Evolutionary conservation across 2,888 invertebrate genomes (phyloP), one percentile per base, ranked within the genome.

Genomic region (Cephus runcator): DNA sequence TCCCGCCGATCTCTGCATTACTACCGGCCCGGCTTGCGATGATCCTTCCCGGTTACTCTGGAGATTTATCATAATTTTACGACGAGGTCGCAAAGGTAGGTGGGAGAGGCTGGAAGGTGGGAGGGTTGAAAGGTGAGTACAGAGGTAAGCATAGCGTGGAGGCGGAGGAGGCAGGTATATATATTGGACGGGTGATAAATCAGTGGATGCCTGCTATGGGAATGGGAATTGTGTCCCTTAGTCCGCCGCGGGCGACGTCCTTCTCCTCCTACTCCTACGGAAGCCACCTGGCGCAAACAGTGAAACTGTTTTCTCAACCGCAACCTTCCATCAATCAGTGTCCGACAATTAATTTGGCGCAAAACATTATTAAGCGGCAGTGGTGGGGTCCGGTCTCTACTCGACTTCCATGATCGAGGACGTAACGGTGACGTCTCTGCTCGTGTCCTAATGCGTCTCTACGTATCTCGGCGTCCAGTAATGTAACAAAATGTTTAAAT

Each of bases 11-110:
- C 80, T 78, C 75, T 76, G 69, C 31, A 69, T 75, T 71, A 36
- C 76, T 56, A 75, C 74, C 77, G 73, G 71, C 75, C 75, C 30
- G 75, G 76, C 40, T 23, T 23, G 23, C 23, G 56, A 56, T 56
- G 56, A 56, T 56, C 56, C 56, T 56, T 56, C 56, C 56, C 23
- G 56, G 56, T 56, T 56, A 56, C 56, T 23, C 56, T 56, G 73
- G 75, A 69, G 77, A 81, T 82, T 81, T 80, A 83, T 84, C 82
- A 82, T 81, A 82, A 83, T 82, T 83, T 83, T 78, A 79, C 35
- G 69, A 69, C 73, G 73, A 78, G 73, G 73, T 78, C 79, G 73
- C 56, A 34, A 12, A 73, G 74, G 76, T 69, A 76, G 69, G 69
- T 75, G 35, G 73, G 34, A 69, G 69, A 73, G 75, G 75, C 35